Percentiles rank a stretch among this genome's conserved stretches.
Evolutionary conservation across 2,113 vertebrate species (phyloP).

Genomic region (Puntigrus tetrazona): DNA sequence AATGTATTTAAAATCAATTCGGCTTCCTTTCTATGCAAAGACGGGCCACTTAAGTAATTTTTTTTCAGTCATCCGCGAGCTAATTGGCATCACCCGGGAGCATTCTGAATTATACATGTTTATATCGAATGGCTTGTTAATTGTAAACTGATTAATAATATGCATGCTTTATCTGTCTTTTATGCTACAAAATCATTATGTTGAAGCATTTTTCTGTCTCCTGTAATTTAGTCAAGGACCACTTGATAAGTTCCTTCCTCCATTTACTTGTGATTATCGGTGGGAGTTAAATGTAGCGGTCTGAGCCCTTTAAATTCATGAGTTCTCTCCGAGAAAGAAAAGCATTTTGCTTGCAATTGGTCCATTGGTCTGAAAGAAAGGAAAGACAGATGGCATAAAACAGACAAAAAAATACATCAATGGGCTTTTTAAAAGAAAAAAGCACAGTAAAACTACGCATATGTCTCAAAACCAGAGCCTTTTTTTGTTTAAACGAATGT

Average conservation of each 20-base stretch:
- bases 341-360: background rate
- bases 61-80: slow-evolving; percentile 48
- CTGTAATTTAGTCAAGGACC: slow-evolving; percentile 11
- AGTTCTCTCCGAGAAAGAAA: background rate
- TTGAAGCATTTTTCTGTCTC: background rate
- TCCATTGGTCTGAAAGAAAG: background rate
- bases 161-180: background rate
- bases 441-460: background rate
- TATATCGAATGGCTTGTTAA: background rate
- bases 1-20: slow-evolving; percentile 76
- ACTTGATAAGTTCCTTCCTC: slow-evolving; percentile 12
- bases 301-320: slow-evolving; percentile 26
- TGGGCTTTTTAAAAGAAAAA: background rate
- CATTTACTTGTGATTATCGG: slow-evolving; percentile 11
- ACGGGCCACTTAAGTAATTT: slow-evolving; percentile 56
- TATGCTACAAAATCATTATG: background rate
- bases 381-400: slow-evolving; percentile 23
- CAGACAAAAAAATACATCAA: slow-evolving; percentile 21
- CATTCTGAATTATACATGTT: background rate
- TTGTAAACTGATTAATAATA: slow-evolving; percentile 1
- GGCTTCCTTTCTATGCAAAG: slow-evolving; percentile 72
- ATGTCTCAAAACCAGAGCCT: background rate
- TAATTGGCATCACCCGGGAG: background rate
- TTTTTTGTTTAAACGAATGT: background rate
- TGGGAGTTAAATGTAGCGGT: background rate